A percentile compares a stretch with the other conserved stretches of the same genome.
These are phyloP conservation scores for Hirtodrosophila duncani DNA, from an alignment of 2,888 invertebrate genomes.

Conservation along the genomic window DNA sequence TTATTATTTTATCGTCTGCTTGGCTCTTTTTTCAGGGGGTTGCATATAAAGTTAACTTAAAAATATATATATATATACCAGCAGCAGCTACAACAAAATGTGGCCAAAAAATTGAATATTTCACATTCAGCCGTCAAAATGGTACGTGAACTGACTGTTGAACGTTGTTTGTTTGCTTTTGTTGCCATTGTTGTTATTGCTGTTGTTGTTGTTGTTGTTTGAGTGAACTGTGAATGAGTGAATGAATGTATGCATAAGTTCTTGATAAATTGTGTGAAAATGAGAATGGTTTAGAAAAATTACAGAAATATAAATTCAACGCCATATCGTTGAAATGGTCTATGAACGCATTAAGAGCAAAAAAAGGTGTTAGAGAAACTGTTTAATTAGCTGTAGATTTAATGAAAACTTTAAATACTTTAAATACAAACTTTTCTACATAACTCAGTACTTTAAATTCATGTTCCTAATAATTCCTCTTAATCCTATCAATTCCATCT, in stretches of 20 bases:
- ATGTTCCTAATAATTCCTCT: no score
- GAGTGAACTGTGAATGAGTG: background rate
- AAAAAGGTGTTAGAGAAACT: no score
- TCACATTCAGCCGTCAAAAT: constrained; percentile 34
- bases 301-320: no score
- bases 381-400: no score
- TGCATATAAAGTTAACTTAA: no score
- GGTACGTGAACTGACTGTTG: constrained; percentile 56
- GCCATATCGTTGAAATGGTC: background rate
- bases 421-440: no score
- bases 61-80: constrained; percentile 59
- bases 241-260: constrained; percentile 1
- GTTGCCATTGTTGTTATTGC: constrained; percentile 9
- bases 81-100: no score
- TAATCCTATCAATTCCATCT: no score
- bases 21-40: constrained; percentile 36
- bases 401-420: no score
- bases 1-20: constrained; percentile 67
- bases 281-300: no score
- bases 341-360: background rate
- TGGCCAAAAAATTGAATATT: constrained; percentile 59
- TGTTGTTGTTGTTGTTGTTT: background rate
- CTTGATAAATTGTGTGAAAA: constrained; percentile 18
- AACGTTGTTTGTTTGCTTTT: constrained; percentile 36
- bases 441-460: no score